Evolutionary conservation across 2,888 invertebrate species (phyloP).

Genomic region (Sialis lutaria): DNA sequence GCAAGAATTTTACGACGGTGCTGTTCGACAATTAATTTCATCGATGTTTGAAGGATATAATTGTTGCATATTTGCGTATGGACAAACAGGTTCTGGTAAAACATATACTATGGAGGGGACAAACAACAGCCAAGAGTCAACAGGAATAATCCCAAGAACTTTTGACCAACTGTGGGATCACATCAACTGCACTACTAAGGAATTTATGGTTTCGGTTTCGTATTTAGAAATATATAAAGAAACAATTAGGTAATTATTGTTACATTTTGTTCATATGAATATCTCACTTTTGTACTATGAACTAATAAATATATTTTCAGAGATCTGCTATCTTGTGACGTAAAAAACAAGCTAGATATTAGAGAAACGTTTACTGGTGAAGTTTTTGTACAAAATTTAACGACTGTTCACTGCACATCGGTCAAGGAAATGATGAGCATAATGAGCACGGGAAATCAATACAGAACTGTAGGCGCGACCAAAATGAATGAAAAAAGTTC

Average conservation of each 20-base stretch:
- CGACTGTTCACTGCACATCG: slow-evolving; percentile 87
- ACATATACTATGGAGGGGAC: slow-evolving; percentile 62
- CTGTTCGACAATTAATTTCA: slow-evolving; percentile 84
- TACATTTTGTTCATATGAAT: neutral
- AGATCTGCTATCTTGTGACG: slow-evolving; percentile 48
- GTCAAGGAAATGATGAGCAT: slow-evolving; percentile 85
- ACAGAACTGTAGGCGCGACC: slow-evolving; percentile 88
- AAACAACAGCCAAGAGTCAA: slow-evolving; percentile 39
- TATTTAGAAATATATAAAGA: slow-evolving; percentile 97
- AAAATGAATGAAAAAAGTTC: slow-evolving; percentile 99
- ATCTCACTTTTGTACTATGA: neutral
- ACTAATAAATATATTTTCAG: slow-evolving; percentile 20
- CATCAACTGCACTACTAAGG: slow-evolving; percentile 78
- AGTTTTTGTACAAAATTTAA: slow-evolving; percentile 89
- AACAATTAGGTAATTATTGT: slow-evolving; percentile 45
- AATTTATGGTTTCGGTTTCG: slow-evolving; percentile 89
- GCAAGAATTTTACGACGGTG: slow-evolving; percentile 87
- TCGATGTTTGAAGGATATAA: slow-evolving; percentile 96
- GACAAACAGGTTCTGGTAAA: slow-evolving; percentile 94
- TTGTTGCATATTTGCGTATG: slow-evolving; percentile 98
- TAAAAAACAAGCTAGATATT: slow-evolving; percentile 31
- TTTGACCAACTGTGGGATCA: slow-evolving; percentile 96
- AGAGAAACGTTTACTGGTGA: slow-evolving; percentile 58
- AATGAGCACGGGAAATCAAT: slow-evolving; percentile 84
- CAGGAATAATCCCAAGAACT: slow-evolving; percentile 87